Percentiles rank a stretch among this genome's conserved stretches.
Evolutionary conservation across 1,140 invertebrate genomes (phyloP).

Genomic region (Dendroctonus valens): DNA sequence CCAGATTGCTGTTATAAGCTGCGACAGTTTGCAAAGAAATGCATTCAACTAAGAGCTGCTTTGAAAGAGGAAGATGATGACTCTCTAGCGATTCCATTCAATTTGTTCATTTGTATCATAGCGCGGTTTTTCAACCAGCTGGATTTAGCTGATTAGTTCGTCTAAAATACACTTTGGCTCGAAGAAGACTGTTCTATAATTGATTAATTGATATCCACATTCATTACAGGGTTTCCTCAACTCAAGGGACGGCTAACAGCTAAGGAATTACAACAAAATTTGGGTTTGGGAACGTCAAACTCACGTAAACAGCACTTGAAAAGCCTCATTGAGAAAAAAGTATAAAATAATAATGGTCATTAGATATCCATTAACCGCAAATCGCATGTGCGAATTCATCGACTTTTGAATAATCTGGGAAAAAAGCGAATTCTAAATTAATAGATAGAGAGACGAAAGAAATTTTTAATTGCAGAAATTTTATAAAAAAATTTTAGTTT

Average conservation of each 20-base stretch:
- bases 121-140: conserved; percentile 48
- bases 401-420: neutral
- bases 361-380: neutral
- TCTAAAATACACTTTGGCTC: neutral
- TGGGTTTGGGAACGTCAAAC: conserved; percentile 16
- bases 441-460: too few species aligned
- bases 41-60: conserved; percentile 44
- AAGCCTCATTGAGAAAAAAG: conserved; percentile 12
- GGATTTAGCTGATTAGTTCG: conserved; percentile 42
- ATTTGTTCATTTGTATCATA: conserved; percentile 50
- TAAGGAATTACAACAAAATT: neutral
- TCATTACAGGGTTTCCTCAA: neutral
- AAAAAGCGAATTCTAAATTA: too few species aligned
- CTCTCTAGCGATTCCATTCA: conserved; percentile 42
- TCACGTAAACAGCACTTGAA: conserved; percentile 32
- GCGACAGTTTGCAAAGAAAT: conserved; percentile 48
- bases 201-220: neutral
- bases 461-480: too few species aligned
- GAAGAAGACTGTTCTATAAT: neutral
- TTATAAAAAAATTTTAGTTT: too few species aligned
- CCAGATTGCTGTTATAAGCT: conserved; percentile 46
- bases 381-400: too few species aligned
- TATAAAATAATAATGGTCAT: neutral
- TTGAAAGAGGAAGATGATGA: conserved; percentile 35
- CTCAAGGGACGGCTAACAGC: neutral